These are phyloP conservation scores for Galeopterus variegatus DNA, from an alignment of 2,113 vertebrate genomes.

Conservation along the genomic window DNA sequence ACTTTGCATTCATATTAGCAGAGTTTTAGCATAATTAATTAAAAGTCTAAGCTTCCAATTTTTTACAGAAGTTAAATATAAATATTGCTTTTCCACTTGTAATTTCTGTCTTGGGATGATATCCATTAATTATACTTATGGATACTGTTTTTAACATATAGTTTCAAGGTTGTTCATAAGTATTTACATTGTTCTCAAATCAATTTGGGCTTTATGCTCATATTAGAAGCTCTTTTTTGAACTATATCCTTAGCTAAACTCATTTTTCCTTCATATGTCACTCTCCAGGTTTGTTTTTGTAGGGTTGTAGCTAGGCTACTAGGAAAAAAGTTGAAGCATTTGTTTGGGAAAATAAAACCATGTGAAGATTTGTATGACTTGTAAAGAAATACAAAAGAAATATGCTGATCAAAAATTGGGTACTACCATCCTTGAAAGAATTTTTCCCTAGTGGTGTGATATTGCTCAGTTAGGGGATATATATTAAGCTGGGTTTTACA, in stretches of 20 bases:
- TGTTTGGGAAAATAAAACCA: slow-evolving; percentile 85
- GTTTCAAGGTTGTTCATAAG: slow-evolving; percentile 55
- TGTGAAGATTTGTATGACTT: slow-evolving; percentile 83
- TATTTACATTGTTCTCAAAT: slow-evolving; percentile 69
- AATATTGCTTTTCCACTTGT: slow-evolving; percentile 49
- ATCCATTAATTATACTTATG: slow-evolving; percentile 16
- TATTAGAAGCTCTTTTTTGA: slow-evolving; percentile 77
- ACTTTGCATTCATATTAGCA: slow-evolving; percentile 30
- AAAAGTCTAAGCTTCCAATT: neutral
- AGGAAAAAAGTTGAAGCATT: slow-evolving; percentile 82
- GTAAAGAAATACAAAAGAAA: slow-evolving; percentile 79
- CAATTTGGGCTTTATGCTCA: slow-evolving; percentile 75
- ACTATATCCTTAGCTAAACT: slow-evolving; percentile 81
- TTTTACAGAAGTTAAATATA: slow-evolving; percentile 49
- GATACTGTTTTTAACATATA: slow-evolving; percentile 60
- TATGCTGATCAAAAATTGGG: slow-evolving; percentile 68
- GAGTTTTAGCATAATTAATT: slow-evolving; percentile 14
- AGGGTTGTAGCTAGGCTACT: slow-evolving; percentile 81
- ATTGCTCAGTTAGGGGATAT: slow-evolving; percentile 46
- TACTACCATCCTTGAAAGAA: slow-evolving; percentile 62
- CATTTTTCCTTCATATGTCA: slow-evolving; percentile 78
- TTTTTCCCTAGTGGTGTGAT: slow-evolving; percentile 52
- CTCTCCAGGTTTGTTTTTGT: slow-evolving; percentile 82
- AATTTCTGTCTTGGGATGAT: slow-evolving; percentile 59
- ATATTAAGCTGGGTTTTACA: slow-evolving; percentile 69